Conservation (phyloP, 1,140 invertebrate species). For the Cherax quadricarinatus region DNA sequence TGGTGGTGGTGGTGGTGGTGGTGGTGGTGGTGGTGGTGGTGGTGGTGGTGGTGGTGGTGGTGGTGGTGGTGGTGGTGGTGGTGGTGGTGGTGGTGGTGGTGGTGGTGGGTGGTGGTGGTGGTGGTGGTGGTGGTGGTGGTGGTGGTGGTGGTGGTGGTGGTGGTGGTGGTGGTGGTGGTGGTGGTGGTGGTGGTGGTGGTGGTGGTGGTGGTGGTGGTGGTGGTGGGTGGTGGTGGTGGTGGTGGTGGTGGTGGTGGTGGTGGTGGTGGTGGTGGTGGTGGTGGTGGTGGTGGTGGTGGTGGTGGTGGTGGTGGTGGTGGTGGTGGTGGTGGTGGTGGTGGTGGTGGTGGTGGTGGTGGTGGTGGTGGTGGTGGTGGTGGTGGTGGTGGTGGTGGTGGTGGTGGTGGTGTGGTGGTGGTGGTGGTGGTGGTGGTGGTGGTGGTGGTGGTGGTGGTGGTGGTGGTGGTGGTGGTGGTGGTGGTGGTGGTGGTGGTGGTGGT, state of each 20-base stretch:
- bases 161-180: constrained; percentile 9
- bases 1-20: constrained; percentile 9
- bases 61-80: constrained; percentile 9
- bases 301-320: constrained; percentile 8
- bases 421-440: constrained; percentile 9
- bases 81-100: constrained; percentile 9
- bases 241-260: too few relatives aligned
- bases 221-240: too few relatives aligned
- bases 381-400: constrained; percentile 9
- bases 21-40: constrained; percentile 9
- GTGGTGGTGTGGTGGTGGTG: too few relatives aligned
- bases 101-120: too few relatives aligned
- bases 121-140: constrained; percentile 9
- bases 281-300: constrained; percentile 9
- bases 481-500: constrained; percentile 9
- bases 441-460: constrained; percentile 8
- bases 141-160: constrained; percentile 8
- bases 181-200: constrained; percentile 9
- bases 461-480: constrained; percentile 9
- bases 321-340: constrained; percentile 9
- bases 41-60: constrained; percentile 8
- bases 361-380: constrained; percentile 8
- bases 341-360: constrained; percentile 9
- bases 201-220: too few relatives aligned
- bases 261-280: constrained; percentile 9